Conservation (phyloP, 2,797 vertebrate species). For the Zenarchopterus dispar region DNA sequence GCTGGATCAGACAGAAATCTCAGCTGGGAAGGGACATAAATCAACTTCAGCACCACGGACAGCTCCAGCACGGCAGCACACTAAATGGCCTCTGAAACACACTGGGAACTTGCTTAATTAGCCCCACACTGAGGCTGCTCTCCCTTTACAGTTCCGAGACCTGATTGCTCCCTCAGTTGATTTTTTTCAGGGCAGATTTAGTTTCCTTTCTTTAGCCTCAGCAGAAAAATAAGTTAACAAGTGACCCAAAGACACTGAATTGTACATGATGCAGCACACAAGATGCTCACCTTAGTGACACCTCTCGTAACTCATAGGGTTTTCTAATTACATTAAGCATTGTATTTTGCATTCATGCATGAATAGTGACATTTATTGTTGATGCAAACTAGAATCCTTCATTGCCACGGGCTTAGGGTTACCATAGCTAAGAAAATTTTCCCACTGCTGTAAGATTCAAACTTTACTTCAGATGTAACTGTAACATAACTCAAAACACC, state of each 20-base stretch:
- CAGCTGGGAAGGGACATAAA: slow-evolving; percentile 59
- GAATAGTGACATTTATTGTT: background rate
- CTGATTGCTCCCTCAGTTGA: slow-evolving; percentile 36
- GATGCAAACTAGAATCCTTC: background rate
- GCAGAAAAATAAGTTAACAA: slow-evolving; percentile 7
- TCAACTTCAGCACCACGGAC: slow-evolving; percentile 59
- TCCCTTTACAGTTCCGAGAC: slow-evolving; percentile 28
- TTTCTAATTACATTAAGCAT: slow-evolving; percentile 1
- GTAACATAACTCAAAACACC: slow-evolving; percentile 8
- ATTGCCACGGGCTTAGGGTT: background rate
- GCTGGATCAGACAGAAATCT: slow-evolving; percentile 51
- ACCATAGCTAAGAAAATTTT: background rate
- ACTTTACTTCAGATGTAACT: slow-evolving; percentile 12
- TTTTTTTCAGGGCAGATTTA: slow-evolving; percentile 30
- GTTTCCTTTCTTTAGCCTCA: slow-evolving; percentile 6
- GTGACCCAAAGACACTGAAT: background rate
- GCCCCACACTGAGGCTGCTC: slow-evolving; percentile 36
- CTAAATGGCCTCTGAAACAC: slow-evolving; percentile 51
- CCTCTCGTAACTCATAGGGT: background rate
- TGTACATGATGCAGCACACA: background rate
- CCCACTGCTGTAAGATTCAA: background rate
- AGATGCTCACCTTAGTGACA: background rate
- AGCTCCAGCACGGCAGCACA: slow-evolving; percentile 54
- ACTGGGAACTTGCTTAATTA: slow-evolving; percentile 66
- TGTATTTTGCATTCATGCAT: background rate